These are phyloP conservation scores for Telmatochromis sp. DNA, from an alignment of 2,113 vertebrate genomes.

Conservation along the genomic window DNA sequence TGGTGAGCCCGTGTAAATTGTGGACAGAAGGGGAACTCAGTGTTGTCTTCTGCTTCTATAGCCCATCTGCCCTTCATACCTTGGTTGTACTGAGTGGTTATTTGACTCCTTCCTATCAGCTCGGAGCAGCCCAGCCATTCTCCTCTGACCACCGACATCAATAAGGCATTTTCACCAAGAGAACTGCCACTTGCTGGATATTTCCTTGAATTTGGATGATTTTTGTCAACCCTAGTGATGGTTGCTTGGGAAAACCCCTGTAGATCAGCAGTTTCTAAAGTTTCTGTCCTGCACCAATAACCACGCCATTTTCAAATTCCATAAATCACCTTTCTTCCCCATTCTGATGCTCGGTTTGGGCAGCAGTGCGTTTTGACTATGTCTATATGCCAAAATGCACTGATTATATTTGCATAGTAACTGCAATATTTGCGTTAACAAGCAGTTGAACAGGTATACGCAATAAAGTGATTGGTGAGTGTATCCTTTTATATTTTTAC, in stretches of 20 bases:
- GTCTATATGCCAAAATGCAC: background rate
- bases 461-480: background rate
- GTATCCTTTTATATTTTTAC: background rate
- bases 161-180: background rate
- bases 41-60: background rate
- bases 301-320: background rate
- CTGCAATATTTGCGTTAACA: background rate
- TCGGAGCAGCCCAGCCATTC: background rate
- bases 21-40: background rate
- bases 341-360: background rate
- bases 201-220: background rate
- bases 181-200: background rate
- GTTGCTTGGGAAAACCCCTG: background rate
- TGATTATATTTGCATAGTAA: background rate
- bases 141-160: background rate
- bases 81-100: background rate
- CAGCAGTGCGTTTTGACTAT: background rate
- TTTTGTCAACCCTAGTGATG: background rate
- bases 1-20: background rate
- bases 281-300: background rate
- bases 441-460: background rate
- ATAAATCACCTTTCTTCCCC: background rate
- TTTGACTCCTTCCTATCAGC: background rate
- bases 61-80: background rate
- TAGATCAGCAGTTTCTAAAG: background rate